Evolutionary conservation across 2,113 vertebrate genomes (phyloP).

Genomic region (Bos javanicus): DNA sequence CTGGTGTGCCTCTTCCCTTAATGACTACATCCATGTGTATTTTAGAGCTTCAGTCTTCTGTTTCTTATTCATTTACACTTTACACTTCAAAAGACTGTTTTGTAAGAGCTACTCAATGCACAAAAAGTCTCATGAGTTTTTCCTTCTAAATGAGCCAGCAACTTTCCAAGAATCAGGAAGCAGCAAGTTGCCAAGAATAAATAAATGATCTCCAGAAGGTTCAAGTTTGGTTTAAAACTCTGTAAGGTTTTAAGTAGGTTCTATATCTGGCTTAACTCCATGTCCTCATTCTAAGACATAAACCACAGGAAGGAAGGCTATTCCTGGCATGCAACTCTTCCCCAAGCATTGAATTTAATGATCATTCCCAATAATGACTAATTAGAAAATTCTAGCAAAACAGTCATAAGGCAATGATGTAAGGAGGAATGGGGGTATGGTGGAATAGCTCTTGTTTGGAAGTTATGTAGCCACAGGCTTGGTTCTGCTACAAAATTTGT

Average conservation of each 20-base stretch:
- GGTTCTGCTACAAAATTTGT: neutral
- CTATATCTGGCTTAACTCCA: conserved; percentile 67
- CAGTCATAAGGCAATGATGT: neutral
- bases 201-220: conserved; percentile 74
- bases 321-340: conserved; percentile 40
- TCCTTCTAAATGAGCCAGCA: conserved; percentile 71
- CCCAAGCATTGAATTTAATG: conserved; percentile 22
- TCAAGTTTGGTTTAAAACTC: conserved; percentile 64
- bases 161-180: conserved; percentile 76
- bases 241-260: conserved; percentile 68
- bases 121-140: conserved; percentile 63
- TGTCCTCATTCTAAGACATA: conserved; percentile 50
- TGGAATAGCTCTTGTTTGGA: neutral
- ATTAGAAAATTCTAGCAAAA: conserved; percentile 26
- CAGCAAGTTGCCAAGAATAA: conserved; percentile 69
- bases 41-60: conserved; percentile 55
- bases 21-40: conserved; percentile 58
- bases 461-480: neutral
- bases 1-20: neutral
- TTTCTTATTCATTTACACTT: conserved; percentile 66
- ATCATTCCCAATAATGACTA: conserved; percentile 31
- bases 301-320: conserved; percentile 41
- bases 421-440: neutral
- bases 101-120: conserved; percentile 59
- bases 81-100: conserved; percentile 68